Conservation (phyloP, 37 sponge, comb jelly and placozoan genomes). For the Diacarnus erythraeanus region DNA sequence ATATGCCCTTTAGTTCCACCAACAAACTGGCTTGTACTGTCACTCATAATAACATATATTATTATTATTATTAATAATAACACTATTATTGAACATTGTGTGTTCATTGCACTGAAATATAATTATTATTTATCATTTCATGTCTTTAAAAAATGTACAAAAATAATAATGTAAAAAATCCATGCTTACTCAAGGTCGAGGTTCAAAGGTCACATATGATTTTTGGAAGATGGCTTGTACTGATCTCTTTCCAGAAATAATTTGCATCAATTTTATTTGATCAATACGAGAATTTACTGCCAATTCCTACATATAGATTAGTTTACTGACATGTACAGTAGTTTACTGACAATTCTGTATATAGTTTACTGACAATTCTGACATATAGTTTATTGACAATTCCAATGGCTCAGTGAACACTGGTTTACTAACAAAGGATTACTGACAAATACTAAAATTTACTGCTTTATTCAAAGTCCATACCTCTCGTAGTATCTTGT, state of each 20-base stretch:
- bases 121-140: not conserved
- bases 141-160: not conserved
- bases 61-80: not conserved
- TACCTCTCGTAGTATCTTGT: conserved; percentile 27
- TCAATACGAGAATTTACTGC: not conserved
- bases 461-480: too few species aligned
- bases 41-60: not conserved
- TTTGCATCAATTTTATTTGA: not conserved
- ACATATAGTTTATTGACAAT: too few species aligned
- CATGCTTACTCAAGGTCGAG: not conserved
- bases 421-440: too few species aligned
- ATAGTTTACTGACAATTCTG: too few species aligned
- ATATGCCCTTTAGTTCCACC: too few species aligned
- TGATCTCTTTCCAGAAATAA: conserved; percentile 11
- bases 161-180: not conserved
- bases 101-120: not conserved
- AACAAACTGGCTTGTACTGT: too few species aligned
- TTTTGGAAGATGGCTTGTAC: not conserved
- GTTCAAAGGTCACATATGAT: conserved; percentile 10
- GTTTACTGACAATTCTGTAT: too few species aligned
- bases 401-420: too few species aligned
- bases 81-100: not conserved
- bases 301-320: too few species aligned
- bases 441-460: too few species aligned
- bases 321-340: too few species aligned